Conservation (phyloP, 35 echinoderm and acorn worm species). For the Lytechinus variegatus region DNA sequence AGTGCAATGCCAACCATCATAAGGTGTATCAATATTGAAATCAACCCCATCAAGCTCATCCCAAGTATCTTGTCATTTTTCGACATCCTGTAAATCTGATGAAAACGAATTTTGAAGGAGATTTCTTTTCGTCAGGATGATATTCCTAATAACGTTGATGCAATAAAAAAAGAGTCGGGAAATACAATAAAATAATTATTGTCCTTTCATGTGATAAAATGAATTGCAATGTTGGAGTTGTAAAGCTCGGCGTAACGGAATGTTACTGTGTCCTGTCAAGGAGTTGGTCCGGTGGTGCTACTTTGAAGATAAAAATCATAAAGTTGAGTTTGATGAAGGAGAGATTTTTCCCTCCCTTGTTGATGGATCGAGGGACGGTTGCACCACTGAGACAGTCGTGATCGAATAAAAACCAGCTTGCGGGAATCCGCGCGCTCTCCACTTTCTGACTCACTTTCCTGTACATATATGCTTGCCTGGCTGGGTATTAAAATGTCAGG, state of each 20-base stretch:
- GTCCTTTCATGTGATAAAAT: too few relatives aligned
- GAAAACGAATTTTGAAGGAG: neutral
- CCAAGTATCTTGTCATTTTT: neutral
- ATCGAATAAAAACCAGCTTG: neutral
- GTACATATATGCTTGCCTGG: neutral
- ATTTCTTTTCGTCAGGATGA: neutral
- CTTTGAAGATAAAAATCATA: neutral
- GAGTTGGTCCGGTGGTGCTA: neutral
- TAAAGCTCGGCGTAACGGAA: too few relatives aligned
- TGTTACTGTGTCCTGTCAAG: too few relatives aligned
- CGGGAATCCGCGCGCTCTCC: neutral
- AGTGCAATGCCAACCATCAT: neutral
- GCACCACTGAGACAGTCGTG: neutral
- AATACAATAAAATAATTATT: neutral
- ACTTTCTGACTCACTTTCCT: neutral
- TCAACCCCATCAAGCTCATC: neutral
- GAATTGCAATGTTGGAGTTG: too few relatives aligned
- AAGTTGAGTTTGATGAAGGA: neutral
- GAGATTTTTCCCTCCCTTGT: neutral
- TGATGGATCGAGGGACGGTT: neutral
- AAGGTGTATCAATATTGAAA: neutral
- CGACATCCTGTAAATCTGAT: slow-evolving; percentile 27
- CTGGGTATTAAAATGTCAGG: neutral
- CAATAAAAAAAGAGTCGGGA: neutral
- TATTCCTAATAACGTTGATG: neutral